Base-by-base conservation (phyloP, 2,888 invertebrate genomes). In the Amiota mariae region DNA sequence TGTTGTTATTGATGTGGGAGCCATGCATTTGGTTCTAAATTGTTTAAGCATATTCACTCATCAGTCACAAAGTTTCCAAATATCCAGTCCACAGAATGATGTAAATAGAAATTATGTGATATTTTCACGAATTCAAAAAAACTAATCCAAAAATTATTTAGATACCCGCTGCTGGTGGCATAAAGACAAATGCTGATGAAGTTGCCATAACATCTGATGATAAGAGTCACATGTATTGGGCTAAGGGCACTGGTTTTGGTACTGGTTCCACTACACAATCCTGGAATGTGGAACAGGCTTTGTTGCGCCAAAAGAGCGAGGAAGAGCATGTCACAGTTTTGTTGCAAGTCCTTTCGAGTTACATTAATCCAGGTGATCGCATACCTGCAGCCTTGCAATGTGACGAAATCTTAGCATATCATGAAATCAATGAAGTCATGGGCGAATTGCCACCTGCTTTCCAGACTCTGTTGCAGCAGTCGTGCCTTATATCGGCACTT, bases 231-330 rank as follows among this genome's bases (percentile, higher is more conserved):
- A 91, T 95, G 79, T 96, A 97, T 90, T 98, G 97, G 97, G 98
- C 97, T 0, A 98, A 98, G 89, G 98, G 98, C 61, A 98, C 98
- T 2, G 98, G 98, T 1, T 98, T 98, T 90, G 98, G 98, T 68
- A 98, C 97, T 0, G 98, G 98, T 36, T 97, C 97, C 24, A 98
- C 97, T 12, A 95, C 96, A 78, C 97, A 97, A 89, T 96, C 96
- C 64, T 98, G 98, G 98, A 97, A 98, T 90, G 96, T 98, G 54
- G 98, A 98, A 87, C 97, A 97, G 87, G 97, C 97, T n/a, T 90
- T 98, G 70, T 90, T 96, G 77, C 92, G 97, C 12, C 97, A 98
- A 89, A 93, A 94, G 76, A 95, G 95, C 75, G 97, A 98, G 90
- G 98, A 98, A 88, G 97, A 97, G 86, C 97, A 98, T 88, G 97